Evolutionary conservation across 2,888 invertebrate genomes (phyloP).

Genomic region (Hydraecia micacea): DNA sequence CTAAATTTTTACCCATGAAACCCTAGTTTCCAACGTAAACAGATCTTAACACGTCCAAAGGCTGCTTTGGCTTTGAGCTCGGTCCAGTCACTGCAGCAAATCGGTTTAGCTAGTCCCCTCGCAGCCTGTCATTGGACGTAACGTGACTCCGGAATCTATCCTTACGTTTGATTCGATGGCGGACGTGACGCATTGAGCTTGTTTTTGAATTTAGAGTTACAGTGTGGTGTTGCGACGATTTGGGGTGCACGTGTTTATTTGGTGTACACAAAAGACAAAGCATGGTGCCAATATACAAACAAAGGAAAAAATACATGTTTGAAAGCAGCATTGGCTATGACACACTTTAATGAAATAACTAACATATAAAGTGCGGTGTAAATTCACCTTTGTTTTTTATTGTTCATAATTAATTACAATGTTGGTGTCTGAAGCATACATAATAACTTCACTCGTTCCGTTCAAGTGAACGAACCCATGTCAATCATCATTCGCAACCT

Average conservation of each 20-base stretch:
- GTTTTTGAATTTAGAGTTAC: conserved; percentile 16
- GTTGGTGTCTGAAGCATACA: too few species aligned
- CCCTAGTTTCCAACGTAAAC: conserved; percentile 35
- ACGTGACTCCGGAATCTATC: conserved; percentile 48
- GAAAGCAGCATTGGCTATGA: too few species aligned
- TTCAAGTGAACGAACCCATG: too few species aligned
- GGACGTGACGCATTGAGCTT: conserved; percentile 21
- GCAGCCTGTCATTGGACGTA: conserved; percentile 35
- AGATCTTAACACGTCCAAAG: conserved; percentile 55
- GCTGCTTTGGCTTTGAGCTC: conserved; percentile 52
- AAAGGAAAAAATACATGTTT: too few species aligned
- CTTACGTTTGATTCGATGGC: conserved; percentile 28
- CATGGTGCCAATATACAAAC: too few species aligned
- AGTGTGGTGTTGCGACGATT: neutral
- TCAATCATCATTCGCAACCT: too few species aligned
- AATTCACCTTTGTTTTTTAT: too few species aligned
- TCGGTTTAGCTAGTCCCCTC: conserved; percentile 50
- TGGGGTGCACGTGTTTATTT: neutral
- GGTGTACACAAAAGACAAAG: neutral
- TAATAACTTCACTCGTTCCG: too few species aligned
- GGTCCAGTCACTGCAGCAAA: conserved; percentile 46
- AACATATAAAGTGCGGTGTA: too few species aligned
- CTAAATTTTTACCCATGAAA: too few species aligned
- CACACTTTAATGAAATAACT: too few species aligned
- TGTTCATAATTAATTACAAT: too few species aligned